Percentiles rank a stretch among this genome's conserved stretches.
Evolutionary conservation across 1,140 invertebrate genomes (phyloP).

Genomic region (Habropoda laboriosa): DNA sequence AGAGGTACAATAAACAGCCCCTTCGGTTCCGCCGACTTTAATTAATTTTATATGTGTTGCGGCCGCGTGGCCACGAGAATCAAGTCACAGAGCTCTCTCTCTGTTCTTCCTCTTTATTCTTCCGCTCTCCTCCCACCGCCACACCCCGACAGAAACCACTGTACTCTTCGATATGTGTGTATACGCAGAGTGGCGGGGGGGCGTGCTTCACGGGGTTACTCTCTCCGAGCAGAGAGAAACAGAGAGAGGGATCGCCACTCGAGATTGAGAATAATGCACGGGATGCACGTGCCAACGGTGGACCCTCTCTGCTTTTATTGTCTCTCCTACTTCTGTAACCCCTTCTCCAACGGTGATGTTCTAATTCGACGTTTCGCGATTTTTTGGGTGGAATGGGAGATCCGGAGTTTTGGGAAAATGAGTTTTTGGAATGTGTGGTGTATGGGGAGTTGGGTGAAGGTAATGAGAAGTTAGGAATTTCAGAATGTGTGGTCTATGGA

Average conservation of each 20-base stretch:
- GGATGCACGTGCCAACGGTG: conserved; percentile 67
- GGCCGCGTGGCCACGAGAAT: conserved; percentile 55
- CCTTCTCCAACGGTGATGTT: conserved; percentile 45
- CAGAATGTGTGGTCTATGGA: too few species aligned
- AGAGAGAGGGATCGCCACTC: conserved; percentile 61
- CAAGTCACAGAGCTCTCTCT: conserved; percentile 60
- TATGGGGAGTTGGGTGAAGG: too few species aligned
- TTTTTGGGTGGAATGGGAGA: too few species aligned
- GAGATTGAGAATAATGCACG: conserved; percentile 67
- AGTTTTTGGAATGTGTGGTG: too few species aligned
- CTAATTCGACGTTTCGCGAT: conserved; percentile 53
- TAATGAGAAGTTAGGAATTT: too few species aligned
- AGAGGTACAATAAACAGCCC: conserved; percentile 64
- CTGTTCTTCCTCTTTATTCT: conserved; percentile 33
- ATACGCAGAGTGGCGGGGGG: too few species aligned
- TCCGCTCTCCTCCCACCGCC: too few species aligned
- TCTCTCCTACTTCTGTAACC: conserved; percentile 16
- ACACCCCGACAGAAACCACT: too few species aligned
- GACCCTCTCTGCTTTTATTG: conserved; percentile 12
- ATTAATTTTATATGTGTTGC: conserved; percentile 78
- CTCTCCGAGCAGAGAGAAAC: neutral
- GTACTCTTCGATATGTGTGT: too few species aligned
- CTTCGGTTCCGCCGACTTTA: conserved; percentile 72
- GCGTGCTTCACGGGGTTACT: too few species aligned
- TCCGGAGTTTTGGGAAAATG: too few species aligned